Conservation (phyloP, 2,888 invertebrate genomes). For the Cryptocheilus praepositus region DNA sequence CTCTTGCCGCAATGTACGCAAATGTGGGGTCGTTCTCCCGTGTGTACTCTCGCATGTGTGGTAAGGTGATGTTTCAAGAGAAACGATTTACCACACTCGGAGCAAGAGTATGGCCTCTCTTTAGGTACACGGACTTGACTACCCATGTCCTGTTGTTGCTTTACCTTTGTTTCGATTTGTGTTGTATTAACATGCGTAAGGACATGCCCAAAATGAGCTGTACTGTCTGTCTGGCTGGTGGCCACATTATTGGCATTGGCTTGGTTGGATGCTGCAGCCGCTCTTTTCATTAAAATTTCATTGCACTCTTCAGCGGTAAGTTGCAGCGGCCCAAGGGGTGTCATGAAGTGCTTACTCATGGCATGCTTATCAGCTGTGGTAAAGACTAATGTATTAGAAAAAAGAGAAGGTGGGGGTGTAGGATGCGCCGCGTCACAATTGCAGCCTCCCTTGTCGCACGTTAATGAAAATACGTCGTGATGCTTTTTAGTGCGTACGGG, state of each 20-base stretch:
- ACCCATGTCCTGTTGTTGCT: slow-evolving; percentile 79
- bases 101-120: slow-evolving; percentile 88
- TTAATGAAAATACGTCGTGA: slow-evolving; percentile 71
- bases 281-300: slow-evolving; percentile 86
- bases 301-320: slow-evolving; percentile 87
- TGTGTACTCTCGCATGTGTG: slow-evolving; percentile 88
- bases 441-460: slow-evolving; percentile 72
- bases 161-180: slow-evolving; percentile 77
- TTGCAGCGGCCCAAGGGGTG: slow-evolving; percentile 84
- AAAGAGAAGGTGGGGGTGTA: slow-evolving; percentile 68
- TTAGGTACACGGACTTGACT: slow-evolving; percentile 78
- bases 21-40: slow-evolving; percentile 86
- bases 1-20: slow-evolving; percentile 88
- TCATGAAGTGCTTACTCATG: slow-evolving; percentile 81
- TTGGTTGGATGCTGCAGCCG: slow-evolving; percentile 79
- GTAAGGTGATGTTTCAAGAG: slow-evolving; percentile 89
- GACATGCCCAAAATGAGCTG: slow-evolving; percentile 70
- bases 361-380: slow-evolving; percentile 72
- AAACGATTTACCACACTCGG: slow-evolving; percentile 90
- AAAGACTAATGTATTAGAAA: slow-evolving; percentile 72
- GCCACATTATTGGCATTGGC: slow-evolving; percentile 67
- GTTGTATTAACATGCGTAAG: slow-evolving; percentile 73
- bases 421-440: slow-evolving; percentile 73
- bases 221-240: slow-evolving; percentile 67
- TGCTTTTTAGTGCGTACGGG: slow-evolving; percentile 70